Base-by-base conservation (phyloP, 2,888 invertebrate species). In the Ochropacha duplaris region DNA sequence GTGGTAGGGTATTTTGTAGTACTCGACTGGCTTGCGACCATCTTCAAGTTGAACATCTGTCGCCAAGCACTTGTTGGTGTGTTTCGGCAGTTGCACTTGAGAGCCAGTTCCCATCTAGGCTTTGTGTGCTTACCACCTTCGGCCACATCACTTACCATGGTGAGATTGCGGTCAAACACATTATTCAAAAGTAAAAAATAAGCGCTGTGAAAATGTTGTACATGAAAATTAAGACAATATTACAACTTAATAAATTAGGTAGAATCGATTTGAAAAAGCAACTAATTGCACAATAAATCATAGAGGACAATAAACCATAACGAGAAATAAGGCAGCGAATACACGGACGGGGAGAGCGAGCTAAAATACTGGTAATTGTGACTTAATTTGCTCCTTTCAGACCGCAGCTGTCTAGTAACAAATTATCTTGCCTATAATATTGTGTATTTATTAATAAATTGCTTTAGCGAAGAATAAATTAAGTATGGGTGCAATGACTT, bases 341-440 rank as follows among this genome's bases (percentile, higher is more conserved):
- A 63, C 58, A 59, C 57, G 59, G 54, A 54, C 61, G 56, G 60
- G 62, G 68, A 64, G 61, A 58, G 60, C 64, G 44, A 61, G 67
- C 66, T 72, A 76, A 76, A 81, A 77, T 77, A 72, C 71, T 71
- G 73, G 70, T 79, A 80, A 79, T 83, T 78, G 73, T 70, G 74
- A 71, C 76, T 77, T 83, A 79, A 83, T 79, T 81, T 72, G 70
- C 73, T 77, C 77, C 72, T 79, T 79, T 81, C 78, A 75, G 65
- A 65, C 70, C 59, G 52, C 64, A 61, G 61, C 72, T 72, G 72
- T 69, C 72, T 75, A 68, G 62, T 62, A 72, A 70, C 76, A 69
- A 81, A 80, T 79, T 82, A 79, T 77, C 77, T 70, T 44, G 14
- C 57, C 61, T 62, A 61, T 72, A 72, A 71, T 74, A 81, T 77